Percentiles rank a stretch among this genome's conserved stretches.
phyloP scores from a whole-genome alignment of 2,113 vertebrate species.

The Pagrus major region DNA sequence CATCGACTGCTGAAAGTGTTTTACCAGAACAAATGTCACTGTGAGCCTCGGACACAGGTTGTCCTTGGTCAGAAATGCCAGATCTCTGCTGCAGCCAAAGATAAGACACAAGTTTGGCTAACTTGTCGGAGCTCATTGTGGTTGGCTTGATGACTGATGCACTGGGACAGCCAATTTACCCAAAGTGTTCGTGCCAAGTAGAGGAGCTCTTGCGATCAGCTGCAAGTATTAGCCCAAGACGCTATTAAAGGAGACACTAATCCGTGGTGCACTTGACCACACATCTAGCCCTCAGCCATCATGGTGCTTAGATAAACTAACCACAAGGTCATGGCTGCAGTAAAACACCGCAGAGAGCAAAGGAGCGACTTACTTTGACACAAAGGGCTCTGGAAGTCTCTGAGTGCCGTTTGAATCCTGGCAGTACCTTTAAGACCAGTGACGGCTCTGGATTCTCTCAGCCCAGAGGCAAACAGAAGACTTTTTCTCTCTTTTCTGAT shows the following conservation, averaged over 20 bases:
- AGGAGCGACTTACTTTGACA: conserved; percentile 40
- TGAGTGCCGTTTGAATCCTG: conserved; percentile 26
- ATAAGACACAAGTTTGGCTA: conserved; percentile 30
- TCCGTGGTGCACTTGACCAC: conserved; percentile 76
- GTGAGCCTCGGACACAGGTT: not conserved
- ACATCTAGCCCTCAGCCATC: conserved; percentile 60
- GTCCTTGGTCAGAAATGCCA: not conserved
- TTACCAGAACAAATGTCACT: conserved; percentile 15
- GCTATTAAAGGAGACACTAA: conserved; percentile 79
- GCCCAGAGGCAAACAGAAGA: conserved; percentile 32
- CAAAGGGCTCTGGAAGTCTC: conserved; percentile 28
- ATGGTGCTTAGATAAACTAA: conserved; percentile 61
- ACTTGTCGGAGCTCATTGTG: conserved; percentile 40
- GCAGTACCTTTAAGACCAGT: conserved; percentile 35
- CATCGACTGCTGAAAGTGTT: conserved; percentile 17
- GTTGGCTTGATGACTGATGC: conserved; percentile 55
- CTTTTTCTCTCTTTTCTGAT: conserved; percentile 13
- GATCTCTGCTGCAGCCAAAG: not conserved
- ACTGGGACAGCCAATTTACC: conserved; percentile 57
- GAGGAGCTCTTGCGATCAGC: conserved; percentile 67
- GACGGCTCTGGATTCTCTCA: conserved; percentile 39
- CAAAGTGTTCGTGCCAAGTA: conserved; percentile 64
- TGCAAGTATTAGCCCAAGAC: conserved; percentile 71
- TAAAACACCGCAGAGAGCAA: conserved; percentile 34
- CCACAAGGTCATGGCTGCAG: conserved; percentile 67